These are phyloP conservation scores for Microcebus tavaratra DNA, from an alignment of 2,113 vertebrate genomes.

Conservation along the genomic window DNA sequence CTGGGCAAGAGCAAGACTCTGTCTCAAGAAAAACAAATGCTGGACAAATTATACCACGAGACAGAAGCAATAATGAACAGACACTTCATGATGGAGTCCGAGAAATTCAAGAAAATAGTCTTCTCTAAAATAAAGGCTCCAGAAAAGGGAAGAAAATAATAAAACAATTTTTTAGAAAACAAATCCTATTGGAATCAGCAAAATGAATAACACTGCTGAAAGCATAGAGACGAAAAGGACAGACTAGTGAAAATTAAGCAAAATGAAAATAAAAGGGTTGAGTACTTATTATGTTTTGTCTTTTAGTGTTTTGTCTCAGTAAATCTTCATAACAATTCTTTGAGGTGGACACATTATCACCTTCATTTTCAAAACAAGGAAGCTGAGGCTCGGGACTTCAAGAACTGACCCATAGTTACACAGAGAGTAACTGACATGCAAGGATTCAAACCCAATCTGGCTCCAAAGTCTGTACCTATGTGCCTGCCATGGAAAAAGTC, in stretches of 20 bases:
- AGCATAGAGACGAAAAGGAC: background rate
- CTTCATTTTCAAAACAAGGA: background rate
- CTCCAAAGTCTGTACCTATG: background rate
- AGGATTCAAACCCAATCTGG: background rate
- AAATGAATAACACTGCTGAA: background rate
- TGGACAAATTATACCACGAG: background rate
- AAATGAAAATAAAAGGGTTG: background rate
- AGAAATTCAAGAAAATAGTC: background rate
- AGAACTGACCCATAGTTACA: background rate
- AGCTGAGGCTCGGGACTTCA: background rate
- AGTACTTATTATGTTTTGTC: background rate
- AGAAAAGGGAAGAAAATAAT: background rate
- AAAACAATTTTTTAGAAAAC: constrained; percentile 14
- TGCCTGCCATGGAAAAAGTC: background rate
- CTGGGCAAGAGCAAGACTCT: too few species aligned
- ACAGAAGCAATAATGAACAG: background rate
- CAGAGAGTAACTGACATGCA: background rate
- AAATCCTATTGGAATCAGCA: background rate
- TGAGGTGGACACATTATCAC: background rate
- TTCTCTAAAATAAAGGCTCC: constrained; percentile 29
- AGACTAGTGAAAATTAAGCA: background rate
- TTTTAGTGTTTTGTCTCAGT: background rate
- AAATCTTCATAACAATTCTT: background rate
- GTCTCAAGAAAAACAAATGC: background rate
- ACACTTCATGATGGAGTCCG: background rate